Evolutionary conservation across 2,888 invertebrate species (phyloP).

Genomic region (Drosophila cracens): DNA sequence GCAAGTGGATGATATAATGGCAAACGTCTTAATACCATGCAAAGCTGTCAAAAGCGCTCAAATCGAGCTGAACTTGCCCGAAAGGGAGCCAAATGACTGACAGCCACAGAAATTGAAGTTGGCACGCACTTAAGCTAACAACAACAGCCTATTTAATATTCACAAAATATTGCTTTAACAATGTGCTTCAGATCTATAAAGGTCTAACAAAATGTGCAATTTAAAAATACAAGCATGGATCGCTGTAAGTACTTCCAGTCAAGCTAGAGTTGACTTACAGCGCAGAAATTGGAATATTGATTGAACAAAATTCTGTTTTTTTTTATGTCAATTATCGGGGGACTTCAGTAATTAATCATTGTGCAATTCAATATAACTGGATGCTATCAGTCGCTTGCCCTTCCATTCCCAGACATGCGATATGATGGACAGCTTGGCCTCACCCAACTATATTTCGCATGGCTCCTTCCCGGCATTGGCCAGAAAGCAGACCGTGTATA

Average conservation of each 20-base stretch:
- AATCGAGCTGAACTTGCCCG: conserved; percentile 19
- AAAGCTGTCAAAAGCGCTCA: conserved; percentile 59
- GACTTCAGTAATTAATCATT: conserved; percentile 1
- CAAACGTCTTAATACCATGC: conserved; percentile 46
- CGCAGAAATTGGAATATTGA: neutral
- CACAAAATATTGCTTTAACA: conserved; percentile 4
- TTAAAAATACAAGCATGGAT: too few species aligned
- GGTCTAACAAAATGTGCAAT: neutral
- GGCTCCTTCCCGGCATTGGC: conserved; percentile 65
- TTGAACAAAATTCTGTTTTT: neutral
- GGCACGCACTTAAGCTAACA: conserved; percentile 45
- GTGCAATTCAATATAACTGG: conserved; percentile 65
- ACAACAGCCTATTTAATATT: conserved; percentile 1
- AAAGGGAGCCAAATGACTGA: conserved; percentile 45
- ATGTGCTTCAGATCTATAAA: conserved; percentile 17
- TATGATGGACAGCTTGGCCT: conserved; percentile 60
- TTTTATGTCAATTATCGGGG: neutral
- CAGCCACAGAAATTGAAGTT: conserved; percentile 44
- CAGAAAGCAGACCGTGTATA: conserved; percentile 80
- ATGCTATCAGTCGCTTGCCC: conserved; percentile 70
- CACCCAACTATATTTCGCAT: conserved; percentile 74
- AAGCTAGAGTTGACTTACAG: neutral
- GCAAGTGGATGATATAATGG: conserved; percentile 26
- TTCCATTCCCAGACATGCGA: conserved; percentile 78
- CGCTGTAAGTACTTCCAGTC: neutral